Evolutionary conservation across 2,113 vertebrate genomes (phyloP).

Genomic region (Cyprinodon brontotheroides): DNA sequence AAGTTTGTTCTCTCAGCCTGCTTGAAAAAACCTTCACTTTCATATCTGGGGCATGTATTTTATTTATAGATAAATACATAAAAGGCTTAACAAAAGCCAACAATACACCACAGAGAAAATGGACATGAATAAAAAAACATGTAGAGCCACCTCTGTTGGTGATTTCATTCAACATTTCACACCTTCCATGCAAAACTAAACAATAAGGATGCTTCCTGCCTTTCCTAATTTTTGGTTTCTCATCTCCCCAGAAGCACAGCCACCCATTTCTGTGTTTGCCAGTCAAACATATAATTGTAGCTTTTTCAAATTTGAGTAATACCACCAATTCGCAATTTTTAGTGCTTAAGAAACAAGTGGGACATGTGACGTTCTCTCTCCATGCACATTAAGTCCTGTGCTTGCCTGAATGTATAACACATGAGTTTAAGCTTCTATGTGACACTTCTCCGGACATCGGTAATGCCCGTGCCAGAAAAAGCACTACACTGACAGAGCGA

Average conservation of each 20-base stretch:
- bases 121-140: constrained; percentile 67
- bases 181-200: constrained; percentile 34
- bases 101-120: constrained; percentile 57
- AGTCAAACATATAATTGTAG: constrained; percentile 60
- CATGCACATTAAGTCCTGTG: constrained; percentile 36
- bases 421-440: constrained; percentile 42
- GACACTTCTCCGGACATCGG: constrained; percentile 57
- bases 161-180: constrained; percentile 19
- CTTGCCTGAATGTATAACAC: constrained; percentile 43
- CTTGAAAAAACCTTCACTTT: constrained; percentile 71
- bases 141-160: constrained; percentile 68
- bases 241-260: constrained; percentile 41
- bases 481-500: constrained; percentile 58
- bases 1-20: constrained; percentile 73
- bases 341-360: constrained; percentile 41
- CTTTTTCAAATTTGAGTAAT: constrained; percentile 49
- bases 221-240: constrained; percentile 35
- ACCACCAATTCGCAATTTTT: constrained; percentile 38
- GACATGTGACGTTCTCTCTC: constrained; percentile 49
- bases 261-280: constrained; percentile 44
- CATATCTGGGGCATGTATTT: constrained; percentile 67
- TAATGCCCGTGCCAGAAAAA: constrained; percentile 52
- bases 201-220: constrained; percentile 38
- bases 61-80: constrained; percentile 51
- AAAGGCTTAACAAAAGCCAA: constrained; percentile 55